Percentiles rank a stretch among this genome's conserved stretches.
These are phyloP conservation scores for Pollicipes pollicipes DNA, from an alignment of 1,140 invertebrate species.

Conservation along the genomic window DNA sequence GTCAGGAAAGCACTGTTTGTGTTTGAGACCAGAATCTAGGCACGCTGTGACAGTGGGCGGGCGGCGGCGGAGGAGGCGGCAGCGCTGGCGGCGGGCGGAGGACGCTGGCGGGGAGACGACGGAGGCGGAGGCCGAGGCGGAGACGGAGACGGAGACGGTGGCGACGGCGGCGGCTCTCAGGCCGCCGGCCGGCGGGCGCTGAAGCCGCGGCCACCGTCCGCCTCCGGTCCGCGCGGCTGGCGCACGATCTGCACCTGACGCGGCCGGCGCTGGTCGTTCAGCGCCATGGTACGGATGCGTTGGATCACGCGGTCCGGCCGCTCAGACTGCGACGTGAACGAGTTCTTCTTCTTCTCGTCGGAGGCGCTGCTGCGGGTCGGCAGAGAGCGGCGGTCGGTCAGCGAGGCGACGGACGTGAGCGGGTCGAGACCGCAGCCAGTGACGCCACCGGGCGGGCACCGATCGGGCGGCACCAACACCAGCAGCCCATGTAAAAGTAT, in stretches of 20 bases:
- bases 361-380: neutral
- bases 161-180: no score
- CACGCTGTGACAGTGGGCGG: neutral
- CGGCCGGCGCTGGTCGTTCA: neutral
- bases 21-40: constrained; percentile 1
- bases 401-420: no score
- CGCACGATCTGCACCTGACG: neutral
- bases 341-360: neutral
- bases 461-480: no score
- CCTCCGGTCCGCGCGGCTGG: neutral
- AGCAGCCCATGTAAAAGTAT: no score
- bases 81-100: neutral
- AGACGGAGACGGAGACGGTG: neutral
- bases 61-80: neutral
- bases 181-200: neutral
- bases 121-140: neutral
- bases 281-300: neutral
- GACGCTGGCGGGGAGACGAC: neutral
- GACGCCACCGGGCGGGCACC: no score
- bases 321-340: neutral
- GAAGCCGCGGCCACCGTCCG: neutral
- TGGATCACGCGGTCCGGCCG: neutral
- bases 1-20: constrained; percentile 1
- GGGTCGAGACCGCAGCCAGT: no score
- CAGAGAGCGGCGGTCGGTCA: neutral